These are phyloP conservation scores for Apostichopus leukothele DNA, from an alignment of 53 echinoderm and acorn worm genomes.

Conservation along the genomic window DNA sequence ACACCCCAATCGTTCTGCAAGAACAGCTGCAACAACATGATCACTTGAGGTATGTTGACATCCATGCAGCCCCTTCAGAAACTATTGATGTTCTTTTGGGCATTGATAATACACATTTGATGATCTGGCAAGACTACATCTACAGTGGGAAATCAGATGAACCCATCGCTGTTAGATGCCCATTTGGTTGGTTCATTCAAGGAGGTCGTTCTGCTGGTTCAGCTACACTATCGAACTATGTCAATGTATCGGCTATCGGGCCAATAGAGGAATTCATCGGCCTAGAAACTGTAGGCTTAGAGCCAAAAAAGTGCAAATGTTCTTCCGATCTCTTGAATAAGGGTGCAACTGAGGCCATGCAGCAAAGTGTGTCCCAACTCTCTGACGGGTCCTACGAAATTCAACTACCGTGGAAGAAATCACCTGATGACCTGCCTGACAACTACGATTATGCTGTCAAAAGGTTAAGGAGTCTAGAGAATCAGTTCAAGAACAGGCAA, in stretches of 20 bases:
- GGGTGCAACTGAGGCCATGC: conserved; percentile 60
- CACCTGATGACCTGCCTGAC: conserved; percentile 58
- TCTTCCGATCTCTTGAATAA: conserved; percentile 25
- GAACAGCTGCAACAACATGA: too few species aligned
- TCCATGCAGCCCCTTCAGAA: too few species aligned
- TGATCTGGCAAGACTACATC: too few species aligned
- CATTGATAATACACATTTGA: too few species aligned
- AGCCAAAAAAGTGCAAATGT: conserved; percentile 62
- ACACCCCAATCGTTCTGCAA: too few species aligned
- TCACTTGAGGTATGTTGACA: too few species aligned
- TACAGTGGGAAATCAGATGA: too few species aligned
- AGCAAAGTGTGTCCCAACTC: conserved; percentile 64
- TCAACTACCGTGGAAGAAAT: conserved; percentile 62
- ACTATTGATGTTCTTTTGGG: too few species aligned
- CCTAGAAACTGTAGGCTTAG: conserved; percentile 64
- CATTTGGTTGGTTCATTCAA: too few species aligned
- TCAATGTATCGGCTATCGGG: conserved; percentile 69
- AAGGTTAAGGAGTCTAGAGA: conserved; percentile 41
- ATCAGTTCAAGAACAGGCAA: conserved; percentile 33
- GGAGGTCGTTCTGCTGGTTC: too few species aligned
- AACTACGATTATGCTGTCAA: conserved; percentile 39
- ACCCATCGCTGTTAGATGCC: too few species aligned
- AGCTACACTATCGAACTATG: conserved; percentile 56
- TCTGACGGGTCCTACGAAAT: conserved; percentile 65
- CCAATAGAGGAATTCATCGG: conserved; percentile 74